Base-by-base conservation (phyloP, 2,113 vertebrate genomes). In the Notarius quadriscutis region DNA sequence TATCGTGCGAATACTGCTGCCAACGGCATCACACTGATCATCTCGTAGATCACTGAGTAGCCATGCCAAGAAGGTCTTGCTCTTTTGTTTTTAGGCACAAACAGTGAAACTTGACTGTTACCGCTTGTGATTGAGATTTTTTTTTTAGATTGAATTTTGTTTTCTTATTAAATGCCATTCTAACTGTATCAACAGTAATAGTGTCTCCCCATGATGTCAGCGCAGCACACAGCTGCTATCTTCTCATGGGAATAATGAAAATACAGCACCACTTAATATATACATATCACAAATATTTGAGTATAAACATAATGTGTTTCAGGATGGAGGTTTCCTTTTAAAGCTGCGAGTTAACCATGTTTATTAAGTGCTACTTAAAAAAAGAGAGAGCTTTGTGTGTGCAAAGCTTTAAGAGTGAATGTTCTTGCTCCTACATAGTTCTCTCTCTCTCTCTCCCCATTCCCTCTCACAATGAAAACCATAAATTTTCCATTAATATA, bases 321-420 rank as follows among this genome's bases (percentile, higher is more conserved):
- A 67, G 17, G 15, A 72, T 41, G 69, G 30, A 69, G n/a, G 65
- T 69, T 72, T 72, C 4, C 14, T 18, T 72, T 72, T 41, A 41
- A 15, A 72, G 1, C 69, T 72, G 69, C 30, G 41, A 72, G 69
- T 41, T 63, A 63, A 25, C 7, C 25, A n/a, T 67, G n/a, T 67
- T 12, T 34, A 34, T 15, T 69, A 17, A 30, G 27, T 69, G 27
- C 27, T 17, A 17, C 1, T 34, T 69, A 69, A 69, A 4, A 67
- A 58, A 27, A 60, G 15, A 53, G 50, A 84, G 83, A 55, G n/a
- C n/a, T 20, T 69, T 72, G 75, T 57, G 55, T 65, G 80, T 82
- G 53, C 55, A 74, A 74, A 74, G 8, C 18, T 48, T 74, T 72
- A 60, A 27, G n/a, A 72, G 83, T 30, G 48, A 57, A 12, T 74